These are phyloP conservation scores for Candoia aspera DNA, from an alignment of 2,113 vertebrate genomes.

Conservation along the genomic window DNA sequence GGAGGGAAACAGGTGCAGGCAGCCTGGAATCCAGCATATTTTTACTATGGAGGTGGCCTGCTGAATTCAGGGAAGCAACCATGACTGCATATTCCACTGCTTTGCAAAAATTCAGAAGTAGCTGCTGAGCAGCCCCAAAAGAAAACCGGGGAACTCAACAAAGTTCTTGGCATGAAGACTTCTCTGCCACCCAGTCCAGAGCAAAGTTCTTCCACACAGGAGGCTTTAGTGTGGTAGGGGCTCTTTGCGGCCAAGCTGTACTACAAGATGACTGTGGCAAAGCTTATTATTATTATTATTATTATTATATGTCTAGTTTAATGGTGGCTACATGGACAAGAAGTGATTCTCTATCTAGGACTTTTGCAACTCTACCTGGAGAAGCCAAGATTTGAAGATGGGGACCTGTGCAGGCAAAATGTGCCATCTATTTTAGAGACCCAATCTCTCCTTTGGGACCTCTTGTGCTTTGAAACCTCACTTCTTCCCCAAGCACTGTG, in stretches of 20 bases:
- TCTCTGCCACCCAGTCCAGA: no score
- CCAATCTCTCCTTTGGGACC: neutral
- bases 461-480: neutral
- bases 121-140: neutral
- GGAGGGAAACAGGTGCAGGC: neutral
- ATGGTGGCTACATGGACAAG: neutral
- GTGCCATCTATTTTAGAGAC: neutral
- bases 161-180: neutral
- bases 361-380: neutral
- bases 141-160: neutral
- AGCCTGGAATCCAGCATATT: no score
- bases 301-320: no score
- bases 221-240: no score
- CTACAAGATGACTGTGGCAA: neutral
- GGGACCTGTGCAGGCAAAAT: neutral
- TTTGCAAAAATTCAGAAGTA: accelerated
- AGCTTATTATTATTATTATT: no score
- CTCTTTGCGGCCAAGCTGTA: neutral
- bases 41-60: neutral
- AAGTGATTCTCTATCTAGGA: neutral
- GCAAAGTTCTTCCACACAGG: neutral
- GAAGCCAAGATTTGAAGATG: neutral
- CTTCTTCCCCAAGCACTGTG: neutral
- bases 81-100: no score
- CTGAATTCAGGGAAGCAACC: no score